A percentile compares a stretch with the other conserved stretches of the same genome.
Conservation (phyloP, 2,113 vertebrate species). For the Pungitius pungitius region DNA sequence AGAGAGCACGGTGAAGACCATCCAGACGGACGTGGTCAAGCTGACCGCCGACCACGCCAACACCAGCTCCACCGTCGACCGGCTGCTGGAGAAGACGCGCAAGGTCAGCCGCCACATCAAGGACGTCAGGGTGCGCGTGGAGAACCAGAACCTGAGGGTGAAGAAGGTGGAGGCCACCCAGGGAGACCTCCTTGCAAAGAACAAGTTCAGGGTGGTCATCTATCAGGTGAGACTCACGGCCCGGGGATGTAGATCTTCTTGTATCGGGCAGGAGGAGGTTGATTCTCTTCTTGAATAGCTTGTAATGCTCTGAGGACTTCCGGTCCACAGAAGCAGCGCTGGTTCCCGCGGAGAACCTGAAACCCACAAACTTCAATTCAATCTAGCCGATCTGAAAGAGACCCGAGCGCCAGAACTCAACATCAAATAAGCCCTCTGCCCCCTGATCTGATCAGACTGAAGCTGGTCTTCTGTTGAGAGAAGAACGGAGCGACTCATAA, state of each 20-base stretch:
- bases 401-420: no score
- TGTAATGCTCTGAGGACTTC: background rate
- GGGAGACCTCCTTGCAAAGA: slow-evolving; percentile 93
- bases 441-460: background rate
- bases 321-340: background rate
- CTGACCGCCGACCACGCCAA: slow-evolving; percentile 88
- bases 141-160: slow-evolving; percentile 88
- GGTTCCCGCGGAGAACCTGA: background rate
- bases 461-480: background rate
- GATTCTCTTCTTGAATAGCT: background rate
- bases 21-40: slow-evolving; percentile 91
- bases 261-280: background rate
- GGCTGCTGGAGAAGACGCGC: slow-evolving; percentile 92
- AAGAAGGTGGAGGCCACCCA: slow-evolving; percentile 93
- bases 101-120: slow-evolving; percentile 94
- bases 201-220: slow-evolving; percentile 97
- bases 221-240: slow-evolving; percentile 87
- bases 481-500: no score
- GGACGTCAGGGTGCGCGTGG: slow-evolving; percentile 91
- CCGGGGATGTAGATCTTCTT: background rate
- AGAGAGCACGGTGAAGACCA: slow-evolving; percentile 89
- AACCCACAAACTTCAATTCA: background rate
- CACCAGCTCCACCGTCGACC: slow-evolving; percentile 84
- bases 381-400: background rate
- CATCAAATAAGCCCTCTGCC: no score